Conservation (phyloP, 2,797 vertebrate species). For the Scleropages formosus region DNA sequence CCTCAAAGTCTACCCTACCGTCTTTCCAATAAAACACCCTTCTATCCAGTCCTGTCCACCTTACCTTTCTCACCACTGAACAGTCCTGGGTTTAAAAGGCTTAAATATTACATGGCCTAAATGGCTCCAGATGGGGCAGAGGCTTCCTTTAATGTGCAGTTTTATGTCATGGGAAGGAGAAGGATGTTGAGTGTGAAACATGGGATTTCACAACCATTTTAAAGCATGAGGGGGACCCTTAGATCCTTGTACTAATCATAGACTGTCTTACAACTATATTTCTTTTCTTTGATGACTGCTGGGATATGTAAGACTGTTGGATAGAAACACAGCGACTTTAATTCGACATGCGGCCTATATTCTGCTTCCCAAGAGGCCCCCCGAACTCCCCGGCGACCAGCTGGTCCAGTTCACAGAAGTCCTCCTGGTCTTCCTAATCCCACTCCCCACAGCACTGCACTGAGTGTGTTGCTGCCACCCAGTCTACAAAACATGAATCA, state of each 20-base stretch:
- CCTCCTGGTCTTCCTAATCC: slow-evolving; percentile 55
- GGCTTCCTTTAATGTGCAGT: slow-evolving; percentile 33
- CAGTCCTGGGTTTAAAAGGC: not conserved
- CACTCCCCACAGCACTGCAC: slow-evolving; percentile 45
- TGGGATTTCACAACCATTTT: slow-evolving; percentile 36
- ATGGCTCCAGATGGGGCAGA: slow-evolving; percentile 30
- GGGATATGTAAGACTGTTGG: slow-evolving; percentile 46
- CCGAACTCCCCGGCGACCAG: slow-evolving; percentile 55
- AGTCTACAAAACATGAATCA: slow-evolving; percentile 57
- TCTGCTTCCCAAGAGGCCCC: slow-evolving; percentile 49
- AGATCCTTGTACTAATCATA: slow-evolving; percentile 45
- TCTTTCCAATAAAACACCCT: not conserved
- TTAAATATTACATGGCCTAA: not conserved
- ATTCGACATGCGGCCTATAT: slow-evolving; percentile 50
- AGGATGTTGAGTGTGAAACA: slow-evolving; percentile 25
- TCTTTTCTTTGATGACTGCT: slow-evolving; percentile 48
- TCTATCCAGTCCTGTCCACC: slow-evolving; percentile 30
- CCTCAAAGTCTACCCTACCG: not conserved
- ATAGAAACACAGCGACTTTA: slow-evolving; percentile 43
- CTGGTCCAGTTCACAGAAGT: slow-evolving; percentile 57
- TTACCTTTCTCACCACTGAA: slow-evolving; percentile 22
- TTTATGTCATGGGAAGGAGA: slow-evolving; percentile 29
- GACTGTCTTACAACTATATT: slow-evolving; percentile 47
- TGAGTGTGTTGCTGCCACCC: not conserved
- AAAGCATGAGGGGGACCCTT: slow-evolving; percentile 41